Percentiles rank a stretch among this genome's conserved stretches.
phyloP scores from a whole-genome alignment of 1,140 invertebrate genomes.

The Drosophila trapezifrons region DNA sequence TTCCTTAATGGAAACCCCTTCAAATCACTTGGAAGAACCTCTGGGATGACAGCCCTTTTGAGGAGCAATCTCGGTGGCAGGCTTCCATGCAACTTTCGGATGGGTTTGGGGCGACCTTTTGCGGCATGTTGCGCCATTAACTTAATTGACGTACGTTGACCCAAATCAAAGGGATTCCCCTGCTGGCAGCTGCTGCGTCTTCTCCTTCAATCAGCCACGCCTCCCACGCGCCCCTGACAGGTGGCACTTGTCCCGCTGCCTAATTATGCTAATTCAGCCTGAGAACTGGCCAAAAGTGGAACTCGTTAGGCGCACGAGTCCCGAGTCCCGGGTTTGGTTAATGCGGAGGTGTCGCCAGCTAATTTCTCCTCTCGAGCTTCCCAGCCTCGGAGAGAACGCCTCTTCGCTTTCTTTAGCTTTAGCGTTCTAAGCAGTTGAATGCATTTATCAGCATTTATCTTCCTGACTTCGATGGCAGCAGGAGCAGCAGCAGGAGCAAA shows the following conservation, averaged over 20 bases:
- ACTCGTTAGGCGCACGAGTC: slow-evolving; percentile 30
- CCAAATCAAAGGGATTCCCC: slow-evolving; percentile 50
- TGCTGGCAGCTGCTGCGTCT: slow-evolving; percentile 4
- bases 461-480: slow-evolving; percentile 45
- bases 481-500: slow-evolving; percentile 2
- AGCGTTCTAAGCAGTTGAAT: slow-evolving; percentile 42
- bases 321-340: not conserved
- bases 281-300: not conserved
- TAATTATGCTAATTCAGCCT: slow-evolving; percentile 39
- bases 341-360: slow-evolving; percentile 30
- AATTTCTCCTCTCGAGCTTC: slow-evolving; percentile 8
- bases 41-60: not conserved
- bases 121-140: slow-evolving; percentile 27
- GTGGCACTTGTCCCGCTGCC: slow-evolving; percentile 21
- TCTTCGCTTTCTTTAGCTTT: slow-evolving; percentile 29
- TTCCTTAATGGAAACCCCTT: too few relatives aligned
- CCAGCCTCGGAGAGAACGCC: not conserved
- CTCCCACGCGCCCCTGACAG: slow-evolving; percentile 27
- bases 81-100: not conserved
- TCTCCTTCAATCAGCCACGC: too few relatives aligned
- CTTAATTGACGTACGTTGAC: slow-evolving; percentile 50
- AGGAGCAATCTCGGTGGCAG: not conserved
- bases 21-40: not conserved
- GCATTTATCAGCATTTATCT: slow-evolving; percentile 67
- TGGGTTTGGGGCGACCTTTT: slow-evolving; percentile 7